phyloP scores from a whole-genome alignment of 2,797 vertebrate genomes.

The Mormyrops attenuatus region DNA sequence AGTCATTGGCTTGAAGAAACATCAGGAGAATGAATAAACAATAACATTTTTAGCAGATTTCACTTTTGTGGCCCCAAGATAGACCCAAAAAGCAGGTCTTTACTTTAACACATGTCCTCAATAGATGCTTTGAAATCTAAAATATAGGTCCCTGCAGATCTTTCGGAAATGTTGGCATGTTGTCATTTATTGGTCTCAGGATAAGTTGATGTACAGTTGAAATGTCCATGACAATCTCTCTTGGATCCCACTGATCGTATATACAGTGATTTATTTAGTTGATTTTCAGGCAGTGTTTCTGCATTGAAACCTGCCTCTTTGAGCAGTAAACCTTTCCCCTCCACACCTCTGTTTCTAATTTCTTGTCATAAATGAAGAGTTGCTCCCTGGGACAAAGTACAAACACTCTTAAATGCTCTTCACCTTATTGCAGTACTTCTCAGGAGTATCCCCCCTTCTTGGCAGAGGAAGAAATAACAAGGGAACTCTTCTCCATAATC shows the following conservation, averaged over 20 bases:
- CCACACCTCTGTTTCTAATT: not conserved
- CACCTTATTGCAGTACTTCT: not conserved
- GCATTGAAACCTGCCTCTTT: not conserved
- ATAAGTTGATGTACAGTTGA: not conserved
- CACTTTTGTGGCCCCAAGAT: not conserved
- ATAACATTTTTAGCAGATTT: not conserved
- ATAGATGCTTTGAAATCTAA: not conserved
- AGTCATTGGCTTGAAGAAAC: not conserved
- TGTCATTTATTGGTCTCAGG: not conserved
- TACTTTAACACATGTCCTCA: not conserved
- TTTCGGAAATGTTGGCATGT: not conserved
- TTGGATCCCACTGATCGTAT: not conserved
- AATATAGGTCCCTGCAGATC: not conserved
- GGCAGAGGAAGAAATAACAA: not conserved
- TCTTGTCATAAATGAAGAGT: not conserved
- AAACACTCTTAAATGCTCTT: slow-evolving; percentile 1
- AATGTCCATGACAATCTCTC: not conserved
- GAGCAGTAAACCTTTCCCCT: not conserved
- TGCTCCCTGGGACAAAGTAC: not conserved
- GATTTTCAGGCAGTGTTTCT: not conserved
- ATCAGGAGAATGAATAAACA: not conserved
- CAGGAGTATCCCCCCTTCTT: not conserved
- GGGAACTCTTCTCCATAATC: not conserved
- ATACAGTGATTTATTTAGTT: not conserved
- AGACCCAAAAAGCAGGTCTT: not conserved